A percentile compares a stretch with the other conserved stretches of the same genome.
These are phyloP conservation scores for Trematocara nigrifrons DNA, from an alignment of 2,113 vertebrate species.

Conservation along the genomic window DNA sequence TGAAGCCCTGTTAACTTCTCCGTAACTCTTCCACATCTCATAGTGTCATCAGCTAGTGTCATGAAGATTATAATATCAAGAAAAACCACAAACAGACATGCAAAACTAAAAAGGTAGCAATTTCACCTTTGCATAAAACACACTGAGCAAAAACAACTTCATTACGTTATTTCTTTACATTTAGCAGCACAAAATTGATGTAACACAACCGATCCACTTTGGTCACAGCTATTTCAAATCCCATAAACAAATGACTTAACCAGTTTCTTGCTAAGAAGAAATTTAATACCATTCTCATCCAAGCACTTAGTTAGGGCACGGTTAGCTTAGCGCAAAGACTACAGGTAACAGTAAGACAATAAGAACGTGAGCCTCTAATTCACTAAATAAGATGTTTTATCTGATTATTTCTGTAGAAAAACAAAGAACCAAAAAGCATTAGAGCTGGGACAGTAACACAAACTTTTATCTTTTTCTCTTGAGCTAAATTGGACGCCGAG, in stretches of 20 bases:
- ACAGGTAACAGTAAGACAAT: not conserved
- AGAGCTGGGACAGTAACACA: rapidly evolving
- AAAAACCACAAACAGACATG: not conserved
- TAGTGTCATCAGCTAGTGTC: not conserved
- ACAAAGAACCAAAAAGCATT: not conserved
- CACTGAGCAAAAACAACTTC: not conserved
- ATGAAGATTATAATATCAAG: not conserved
- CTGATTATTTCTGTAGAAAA: not conserved
- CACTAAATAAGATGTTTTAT: not conserved
- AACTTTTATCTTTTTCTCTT: not conserved
- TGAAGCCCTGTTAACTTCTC: not conserved
- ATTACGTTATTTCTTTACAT: not conserved
- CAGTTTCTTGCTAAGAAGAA: not conserved
- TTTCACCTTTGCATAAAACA: not conserved
- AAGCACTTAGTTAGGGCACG: rapidly evolving
- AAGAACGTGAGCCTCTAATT: not conserved
- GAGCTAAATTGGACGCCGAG: not conserved
- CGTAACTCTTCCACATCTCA: not conserved
- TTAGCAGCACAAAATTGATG: not conserved
- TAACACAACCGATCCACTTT: not conserved
- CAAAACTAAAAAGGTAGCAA: not conserved
- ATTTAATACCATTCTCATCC: not conserved
- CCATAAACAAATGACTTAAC: not conserved
- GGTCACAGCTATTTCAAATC: not conserved
- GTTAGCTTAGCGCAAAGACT: not conserved